Conservation (phyloP, 2,113 vertebrate genomes). For the Siniperca chuatsi region DNA sequence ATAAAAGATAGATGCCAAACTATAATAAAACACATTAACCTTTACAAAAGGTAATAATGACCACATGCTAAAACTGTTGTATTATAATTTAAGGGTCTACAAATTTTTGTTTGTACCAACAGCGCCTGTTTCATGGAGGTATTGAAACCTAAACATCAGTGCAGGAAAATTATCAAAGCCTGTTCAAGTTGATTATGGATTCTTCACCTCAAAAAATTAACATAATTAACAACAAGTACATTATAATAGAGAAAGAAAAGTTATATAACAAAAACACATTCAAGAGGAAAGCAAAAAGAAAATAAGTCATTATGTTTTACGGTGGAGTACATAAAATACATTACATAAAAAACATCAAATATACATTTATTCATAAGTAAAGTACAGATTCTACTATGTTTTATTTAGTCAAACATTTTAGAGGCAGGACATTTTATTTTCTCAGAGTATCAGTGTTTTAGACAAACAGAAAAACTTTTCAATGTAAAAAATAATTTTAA, state of each 20-base stretch:
- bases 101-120: constrained; percentile 4
- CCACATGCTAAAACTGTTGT: constrained; percentile 6
- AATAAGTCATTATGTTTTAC: constrained; percentile 13
- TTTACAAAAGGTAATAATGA: neutral
- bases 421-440: constrained; percentile 24
- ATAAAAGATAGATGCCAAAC: neutral
- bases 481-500: constrained; percentile 7
- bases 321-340: constrained; percentile 23
- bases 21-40: neutral
- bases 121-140: neutral
- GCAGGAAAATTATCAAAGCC: constrained; percentile 23
- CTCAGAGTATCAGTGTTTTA: constrained; percentile 1
- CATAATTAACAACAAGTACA: constrained; percentile 9
- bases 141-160: constrained; percentile 27
- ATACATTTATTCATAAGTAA: constrained; percentile 30
- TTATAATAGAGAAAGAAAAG: neutral
- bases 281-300: constrained; percentile 14
- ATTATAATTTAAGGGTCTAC: neutral
- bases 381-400: constrained; percentile 4
- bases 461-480: constrained; percentile 21
- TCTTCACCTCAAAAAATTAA: constrained; percentile 7
- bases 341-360: constrained; percentile 46
- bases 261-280: constrained; percentile 13
- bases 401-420: constrained; percentile 29
- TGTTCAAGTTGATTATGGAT: constrained; percentile 27